Percentiles rank a stretch among this genome's conserved stretches.
phyloP scores from a whole-genome alignment of 2,797 vertebrate genomes.

The Muscicapa comitata region DNA sequence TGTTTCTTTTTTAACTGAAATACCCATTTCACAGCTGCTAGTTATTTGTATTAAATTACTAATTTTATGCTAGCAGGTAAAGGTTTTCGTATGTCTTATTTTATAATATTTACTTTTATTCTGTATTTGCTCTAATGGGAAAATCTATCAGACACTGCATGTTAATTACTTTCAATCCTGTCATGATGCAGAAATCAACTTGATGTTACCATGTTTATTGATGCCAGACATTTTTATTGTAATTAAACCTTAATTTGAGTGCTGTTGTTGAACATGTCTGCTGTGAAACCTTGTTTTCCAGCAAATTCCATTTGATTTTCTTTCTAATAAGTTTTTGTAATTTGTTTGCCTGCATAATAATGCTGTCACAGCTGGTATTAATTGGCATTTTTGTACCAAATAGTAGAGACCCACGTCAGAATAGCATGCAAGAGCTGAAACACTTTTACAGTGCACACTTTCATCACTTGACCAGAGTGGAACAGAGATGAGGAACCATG shows the following conservation, averaged over 20 bases:
- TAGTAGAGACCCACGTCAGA: background rate
- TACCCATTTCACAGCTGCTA: background rate
- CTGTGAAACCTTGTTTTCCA: conserved; percentile 8
- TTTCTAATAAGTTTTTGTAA: background rate
- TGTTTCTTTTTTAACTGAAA: background rate
- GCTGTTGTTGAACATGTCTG: background rate
- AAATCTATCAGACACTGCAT: background rate
- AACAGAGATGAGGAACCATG: background rate
- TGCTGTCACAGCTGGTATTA: background rate
- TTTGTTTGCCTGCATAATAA: background rate
- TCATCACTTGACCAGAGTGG: background rate
- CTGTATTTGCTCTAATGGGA: background rate
- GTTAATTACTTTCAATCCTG: background rate
- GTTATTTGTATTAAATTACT: background rate
- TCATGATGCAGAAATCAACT: background rate
- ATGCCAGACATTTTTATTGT: background rate
- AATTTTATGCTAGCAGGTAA: background rate
- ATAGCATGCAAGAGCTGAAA: background rate
- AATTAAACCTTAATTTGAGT: background rate
- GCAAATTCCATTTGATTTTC: background rate
- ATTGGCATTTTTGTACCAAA: background rate
- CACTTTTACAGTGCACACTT: background rate
- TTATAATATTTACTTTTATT: background rate
- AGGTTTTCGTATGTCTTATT: background rate
- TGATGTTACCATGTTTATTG: background rate